Percentiles rank a stretch among this genome's conserved stretches.
Conservation (phyloP, 2,888 invertebrate genomes). For the Thereva nobilitata region DNA sequence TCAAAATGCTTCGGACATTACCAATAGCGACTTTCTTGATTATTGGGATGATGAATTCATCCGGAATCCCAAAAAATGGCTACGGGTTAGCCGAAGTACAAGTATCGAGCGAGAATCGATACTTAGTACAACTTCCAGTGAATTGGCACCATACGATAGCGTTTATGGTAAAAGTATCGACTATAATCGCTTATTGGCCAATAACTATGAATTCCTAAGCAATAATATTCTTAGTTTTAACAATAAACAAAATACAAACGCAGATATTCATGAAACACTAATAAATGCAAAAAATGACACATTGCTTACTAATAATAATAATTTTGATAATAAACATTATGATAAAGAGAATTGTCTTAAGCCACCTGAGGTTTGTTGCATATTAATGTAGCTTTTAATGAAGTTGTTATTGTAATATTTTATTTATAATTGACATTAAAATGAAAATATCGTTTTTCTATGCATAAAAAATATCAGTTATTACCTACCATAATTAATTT, state of each 20-base stretch:
- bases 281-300: slow-evolving; percentile 7
- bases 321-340: slow-evolving; percentile 33
- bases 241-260: slow-evolving; percentile 13
- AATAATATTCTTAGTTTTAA: slow-evolving; percentile 42
- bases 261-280: slow-evolving; percentile 14
- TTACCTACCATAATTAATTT: slow-evolving; percentile 28
- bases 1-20: slow-evolving; percentile 29
- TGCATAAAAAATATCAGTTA: slow-evolving; percentile 20
- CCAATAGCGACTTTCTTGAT: slow-evolving; percentile 25
- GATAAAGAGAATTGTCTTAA: slow-evolving; percentile 40
- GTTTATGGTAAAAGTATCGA: slow-evolving; percentile 57
- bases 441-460: slow-evolving; percentile 31
- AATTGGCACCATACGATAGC: slow-evolving; percentile 54
- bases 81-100: slow-evolving; percentile 7
- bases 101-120: slow-evolving; percentile 13
- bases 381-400: slow-evolving; percentile 42
- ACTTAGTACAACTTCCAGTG: slow-evolving; percentile 20
- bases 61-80: slow-evolving; percentile 38
- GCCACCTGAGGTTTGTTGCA: slow-evolving; percentile 45
- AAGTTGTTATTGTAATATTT: slow-evolving; percentile 22
- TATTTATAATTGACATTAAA: slow-evolving; percentile 9
- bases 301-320: slow-evolving; percentile 28
- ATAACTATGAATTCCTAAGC: slow-evolving; percentile 42
- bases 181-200: slow-evolving; percentile 47
- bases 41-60: slow-evolving; percentile 42